phyloP scores from a whole-genome alignment of 2,113 vertebrate species.

The Pogonocichla stellata region DNA sequence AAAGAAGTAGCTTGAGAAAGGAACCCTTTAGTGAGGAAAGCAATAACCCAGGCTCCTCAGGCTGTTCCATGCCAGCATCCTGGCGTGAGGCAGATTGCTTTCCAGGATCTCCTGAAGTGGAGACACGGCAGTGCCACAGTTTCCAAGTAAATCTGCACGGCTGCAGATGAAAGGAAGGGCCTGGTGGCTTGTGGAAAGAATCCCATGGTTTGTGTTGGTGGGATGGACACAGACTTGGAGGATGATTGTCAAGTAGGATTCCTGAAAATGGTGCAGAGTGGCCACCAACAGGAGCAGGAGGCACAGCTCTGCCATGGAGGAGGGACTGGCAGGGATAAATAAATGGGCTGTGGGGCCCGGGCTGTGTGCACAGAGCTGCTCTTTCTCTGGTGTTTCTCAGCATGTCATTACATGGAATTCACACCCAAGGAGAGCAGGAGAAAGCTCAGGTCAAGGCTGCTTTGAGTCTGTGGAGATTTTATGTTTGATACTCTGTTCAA shows the following conservation, averaged over 20 bases:
- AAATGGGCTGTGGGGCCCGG: not conserved
- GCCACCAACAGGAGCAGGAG: not conserved
- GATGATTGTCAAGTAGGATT: not conserved
- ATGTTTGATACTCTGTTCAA: not conserved
- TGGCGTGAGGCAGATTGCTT: conserved; percentile 26
- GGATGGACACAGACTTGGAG: not conserved
- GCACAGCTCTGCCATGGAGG: rapidly evolving
- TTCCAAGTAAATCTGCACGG: conserved; percentile 42
- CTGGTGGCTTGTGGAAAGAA: not conserved
- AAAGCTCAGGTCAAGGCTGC: not conserved
- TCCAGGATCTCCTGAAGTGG: conserved; percentile 54
- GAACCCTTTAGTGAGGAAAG: conserved; percentile 39
- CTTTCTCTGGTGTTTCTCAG: not conserved
- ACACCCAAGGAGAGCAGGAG: not conserved
- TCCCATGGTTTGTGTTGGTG: not conserved
- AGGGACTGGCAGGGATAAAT: not conserved
- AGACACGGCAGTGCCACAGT: conserved; percentile 51
- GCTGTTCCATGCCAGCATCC: conserved; percentile 53
- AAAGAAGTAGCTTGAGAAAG: conserved; percentile 48
- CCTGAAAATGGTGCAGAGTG: not conserved
- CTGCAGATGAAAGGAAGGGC: not conserved
- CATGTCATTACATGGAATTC: not conserved
- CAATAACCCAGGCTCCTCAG: not conserved
- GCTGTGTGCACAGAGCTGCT: not conserved
- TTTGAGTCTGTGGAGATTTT: not conserved